Evolutionary conservation across 2,797 vertebrate genomes (phyloP), one percentile per base, ranked within the genome.

Genomic region (Rhinatrema bivittatum): DNA sequence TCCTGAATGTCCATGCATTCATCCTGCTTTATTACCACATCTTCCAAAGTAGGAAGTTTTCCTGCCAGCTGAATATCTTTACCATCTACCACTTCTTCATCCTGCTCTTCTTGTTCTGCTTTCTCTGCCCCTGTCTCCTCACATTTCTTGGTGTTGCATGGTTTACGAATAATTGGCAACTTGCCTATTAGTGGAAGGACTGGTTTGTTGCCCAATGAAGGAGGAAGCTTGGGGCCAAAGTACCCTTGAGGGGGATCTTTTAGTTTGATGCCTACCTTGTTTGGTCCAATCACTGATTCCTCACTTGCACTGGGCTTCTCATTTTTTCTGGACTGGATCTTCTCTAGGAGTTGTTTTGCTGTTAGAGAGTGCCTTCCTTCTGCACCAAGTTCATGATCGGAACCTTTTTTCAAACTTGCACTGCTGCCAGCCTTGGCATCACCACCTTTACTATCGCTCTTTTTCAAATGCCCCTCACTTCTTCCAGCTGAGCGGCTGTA

Each of bases 221-320:
- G 96, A 18, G 96, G 96, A 5, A 99, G 84, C 56, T 94, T 98
- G 3, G 96, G 96, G 25, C 96, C 96, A 32, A 99, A 99, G 66
- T 96, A 98, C 24, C 96, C 95, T 61, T 93, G 91, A 7, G 96
- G 96, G 21, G 96, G 96, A 57, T 99, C 92, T 56, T 98, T 99
- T 40, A 98, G 87, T 63, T 98, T 99, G 42, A 78, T 65, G 15
- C 91, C 94, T 17, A 86, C 65, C 62, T 97, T 98, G 53, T 41
- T 72, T 32, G 74, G 66, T 10, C 79, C 58, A 7, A 60, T 18
- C 38, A 75, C 60, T 57, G 87, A 69, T 23, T 89, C 87, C 0
- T 87, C 85, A 17, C 65, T 35, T 5, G 68, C 2, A 0, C 53
- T 70, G 27, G 81, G 85, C 58, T 78, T 78, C 37, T 87, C 85